phyloP scores from a whole-genome alignment of 92 coral and sea anemone genomes.

The Siderastrea radians region DNA sequence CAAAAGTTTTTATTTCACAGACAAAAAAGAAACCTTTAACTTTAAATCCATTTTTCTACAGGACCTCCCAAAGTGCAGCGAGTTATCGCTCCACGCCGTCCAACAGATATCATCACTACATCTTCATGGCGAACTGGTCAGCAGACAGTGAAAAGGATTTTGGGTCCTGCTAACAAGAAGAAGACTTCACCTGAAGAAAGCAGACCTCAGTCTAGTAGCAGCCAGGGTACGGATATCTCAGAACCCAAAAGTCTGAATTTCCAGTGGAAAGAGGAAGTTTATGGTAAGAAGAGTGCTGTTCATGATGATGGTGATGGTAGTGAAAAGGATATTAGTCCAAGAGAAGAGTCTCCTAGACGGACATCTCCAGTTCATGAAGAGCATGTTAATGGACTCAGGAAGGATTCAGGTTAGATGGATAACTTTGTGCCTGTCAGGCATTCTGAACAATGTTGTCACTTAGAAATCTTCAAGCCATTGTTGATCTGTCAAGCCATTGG shows the following conservation, averaged over 20 bases:
- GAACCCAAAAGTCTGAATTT: conserved; percentile 42
- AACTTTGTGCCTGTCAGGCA: background rate
- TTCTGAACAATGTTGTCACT: too few species aligned
- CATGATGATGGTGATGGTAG: conserved; percentile 1
- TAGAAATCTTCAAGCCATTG: too few species aligned
- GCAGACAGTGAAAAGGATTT: conserved; percentile 88
- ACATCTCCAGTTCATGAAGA: conserved; percentile 11
- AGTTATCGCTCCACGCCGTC: conserved; percentile 83
- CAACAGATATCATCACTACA: conserved; percentile 86
- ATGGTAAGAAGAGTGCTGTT: background rate
- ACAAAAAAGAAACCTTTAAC: background rate
- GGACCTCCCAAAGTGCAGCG: conserved; percentile 84
- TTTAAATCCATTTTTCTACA: conserved; percentile 5
- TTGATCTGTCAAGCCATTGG: too few species aligned
- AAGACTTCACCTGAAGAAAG: conserved; percentile 45
- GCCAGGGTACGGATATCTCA: conserved; percentile 56
- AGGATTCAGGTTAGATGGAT: conserved; percentile 12
- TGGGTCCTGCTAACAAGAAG: conserved; percentile 81
- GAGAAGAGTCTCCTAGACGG: conserved; percentile 5
- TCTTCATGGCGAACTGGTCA: conserved; percentile 97
- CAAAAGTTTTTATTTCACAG: background rate
- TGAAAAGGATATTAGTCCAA: conserved; percentile 18
- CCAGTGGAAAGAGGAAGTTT: conserved; percentile 31
- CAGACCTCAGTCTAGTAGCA: conserved; percentile 70
- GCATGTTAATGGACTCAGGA: conserved; percentile 6